Base-by-base conservation (phyloP, 2,797 vertebrate species). In the Pygocentrus nattereri region DNA sequence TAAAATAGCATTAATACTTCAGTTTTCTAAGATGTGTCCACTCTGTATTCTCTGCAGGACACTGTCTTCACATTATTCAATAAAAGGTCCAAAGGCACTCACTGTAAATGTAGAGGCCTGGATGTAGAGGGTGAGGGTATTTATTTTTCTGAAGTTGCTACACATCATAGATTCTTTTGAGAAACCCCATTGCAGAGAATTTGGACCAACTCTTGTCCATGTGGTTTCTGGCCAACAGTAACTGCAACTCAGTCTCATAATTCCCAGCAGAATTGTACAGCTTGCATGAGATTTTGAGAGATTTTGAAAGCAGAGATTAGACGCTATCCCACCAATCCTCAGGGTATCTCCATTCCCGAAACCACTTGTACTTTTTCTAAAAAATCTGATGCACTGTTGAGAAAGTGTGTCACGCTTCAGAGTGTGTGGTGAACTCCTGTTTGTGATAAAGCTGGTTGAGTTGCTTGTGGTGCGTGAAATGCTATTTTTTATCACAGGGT, bases 241-340 rank as follows among this genome's bases (percentile, higher is more conserved):
- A 59, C 56, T 25, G 23, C 56, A 64, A 27, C 58, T 2, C 58
- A 11, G 23, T 34, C 61, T 34, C 0, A 5, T 30, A 64, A 64
- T 64, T 64, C 61, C 12, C 61, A 12, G 61, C 61, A 12, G 30
- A 64, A 27, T 64, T 27, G 30, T 34, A 30, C 61, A 64, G 61
- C 61, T 64, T 64, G 61, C 16, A 5, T 11, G n/a, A 49, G 69
- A 71, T 47, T 47, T 47, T 49, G 69, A 72, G 70, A 72, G 70
- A 52, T 49, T 27, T 16, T 18, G 47, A 72, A 49, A 73, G 61
- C 56, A 59, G 56, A 59, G 56, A 59, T 59, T 64, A 34, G 30
- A 27, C 30, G 61, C 27, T 64, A 64, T 64, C 61, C 61, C 30
- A 16, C 27, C 61, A 34, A 11, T 64, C 61, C 30, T 34, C 61